Percentiles rank a stretch among this genome's conserved stretches.
phyloP scores from a whole-genome alignment of 2,797 vertebrate genomes.

The Sphenodon punctatus region DNA sequence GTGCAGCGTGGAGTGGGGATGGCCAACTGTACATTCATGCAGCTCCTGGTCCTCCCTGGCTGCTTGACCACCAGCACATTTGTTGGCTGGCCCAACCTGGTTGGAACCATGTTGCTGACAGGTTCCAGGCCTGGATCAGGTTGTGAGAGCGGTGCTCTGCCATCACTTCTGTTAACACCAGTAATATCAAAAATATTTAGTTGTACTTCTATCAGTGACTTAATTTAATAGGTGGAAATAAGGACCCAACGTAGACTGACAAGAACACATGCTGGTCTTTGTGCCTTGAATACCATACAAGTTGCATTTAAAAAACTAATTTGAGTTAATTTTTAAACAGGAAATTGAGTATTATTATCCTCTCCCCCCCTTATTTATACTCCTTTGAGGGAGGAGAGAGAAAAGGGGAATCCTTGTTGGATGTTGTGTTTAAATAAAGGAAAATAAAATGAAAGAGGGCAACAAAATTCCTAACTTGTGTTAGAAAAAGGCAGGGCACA shows the following conservation, averaged over 20 bases:
- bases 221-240: slow-evolving; percentile 69
- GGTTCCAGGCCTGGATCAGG: too few species aligned
- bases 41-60: too few species aligned
- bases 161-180: too few species aligned
- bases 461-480: neutral
- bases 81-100: too few species aligned
- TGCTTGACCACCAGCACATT: too few species aligned
- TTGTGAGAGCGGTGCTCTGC: too few species aligned
- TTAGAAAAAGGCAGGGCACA: neutral
- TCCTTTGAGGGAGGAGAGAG: slow-evolving; percentile 14
- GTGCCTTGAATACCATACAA: slow-evolving; percentile 59
- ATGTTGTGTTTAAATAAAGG: slow-evolving; percentile 29
- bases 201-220: slow-evolving; percentile 48
- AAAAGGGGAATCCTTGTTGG: slow-evolving; percentile 18
- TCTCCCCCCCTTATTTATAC: too few species aligned
- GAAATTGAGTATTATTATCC: too few species aligned
- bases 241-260: slow-evolving; percentile 54
- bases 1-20: too few species aligned
- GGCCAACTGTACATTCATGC: too few species aligned
- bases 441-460: slow-evolving; percentile 6
- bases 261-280: slow-evolving; percentile 53
- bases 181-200: slow-evolving; percentile 29
- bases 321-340: slow-evolving; percentile 54
- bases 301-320: slow-evolving; percentile 68
- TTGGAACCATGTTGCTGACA: too few species aligned